Conservation (phyloP, 2,888 invertebrate genomes). For the Oligia latruncula region DNA sequence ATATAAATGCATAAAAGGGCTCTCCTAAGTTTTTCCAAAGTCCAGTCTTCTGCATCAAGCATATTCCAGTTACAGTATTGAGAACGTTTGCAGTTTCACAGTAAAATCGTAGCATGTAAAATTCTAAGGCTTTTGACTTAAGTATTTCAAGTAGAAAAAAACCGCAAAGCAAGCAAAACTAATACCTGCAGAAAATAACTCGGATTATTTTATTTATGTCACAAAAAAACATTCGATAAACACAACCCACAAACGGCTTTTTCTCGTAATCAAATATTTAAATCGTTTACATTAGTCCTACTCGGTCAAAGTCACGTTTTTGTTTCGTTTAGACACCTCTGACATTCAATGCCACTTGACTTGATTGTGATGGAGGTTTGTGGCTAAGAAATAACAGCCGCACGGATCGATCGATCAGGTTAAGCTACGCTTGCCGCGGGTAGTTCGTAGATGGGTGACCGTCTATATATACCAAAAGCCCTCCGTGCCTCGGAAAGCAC, state of each 20-base stretch:
- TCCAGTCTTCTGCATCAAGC: not conserved
- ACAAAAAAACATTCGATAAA: slow-evolving; percentile 24
- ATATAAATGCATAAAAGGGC: too few relatives aligned
- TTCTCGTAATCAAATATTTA: slow-evolving; percentile 13
- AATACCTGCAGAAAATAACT: not conserved
- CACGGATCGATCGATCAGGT: too few relatives aligned
- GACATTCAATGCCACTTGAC: not conserved
- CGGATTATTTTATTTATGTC: not conserved
- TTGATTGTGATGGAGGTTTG: not conserved
- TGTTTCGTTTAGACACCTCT: not conserved
- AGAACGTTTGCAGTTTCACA: not conserved
- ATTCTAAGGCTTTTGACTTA: not conserved
- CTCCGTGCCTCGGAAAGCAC: not conserved
- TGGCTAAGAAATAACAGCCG: not conserved
- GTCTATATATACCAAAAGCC: not conserved
- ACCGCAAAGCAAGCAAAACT: not conserved
- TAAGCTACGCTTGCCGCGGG: not conserved
- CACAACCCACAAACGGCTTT: slow-evolving; percentile 3
- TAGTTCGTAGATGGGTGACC: not conserved
- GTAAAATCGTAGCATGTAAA: not conserved
- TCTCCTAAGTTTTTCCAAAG: not conserved
- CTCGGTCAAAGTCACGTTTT: not conserved
- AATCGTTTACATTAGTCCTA: not conserved
- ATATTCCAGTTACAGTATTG: not conserved
- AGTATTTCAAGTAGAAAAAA: not conserved